Evolutionary conservation across 1,140 invertebrate genomes (phyloP).

Genomic region (Bombus vancouverensis): DNA sequence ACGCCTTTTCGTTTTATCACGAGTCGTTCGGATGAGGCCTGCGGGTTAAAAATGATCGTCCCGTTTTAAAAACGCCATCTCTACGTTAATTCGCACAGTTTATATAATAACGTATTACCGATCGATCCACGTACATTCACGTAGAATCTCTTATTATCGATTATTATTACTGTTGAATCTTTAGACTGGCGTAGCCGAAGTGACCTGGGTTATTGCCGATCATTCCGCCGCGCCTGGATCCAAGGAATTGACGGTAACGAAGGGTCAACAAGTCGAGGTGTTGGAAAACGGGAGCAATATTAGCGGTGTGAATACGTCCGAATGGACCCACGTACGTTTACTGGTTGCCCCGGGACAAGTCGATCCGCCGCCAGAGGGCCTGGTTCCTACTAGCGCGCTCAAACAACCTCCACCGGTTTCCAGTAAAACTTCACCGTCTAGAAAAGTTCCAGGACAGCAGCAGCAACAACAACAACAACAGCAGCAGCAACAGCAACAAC

Average conservation of each 20-base stretch:
- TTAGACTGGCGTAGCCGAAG: slow-evolving; percentile 88
- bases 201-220: slow-evolving; percentile 94
- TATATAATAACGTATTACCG: too few relatives aligned
- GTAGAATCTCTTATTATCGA: too few relatives aligned
- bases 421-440: slow-evolving; percentile 85
- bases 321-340: slow-evolving; percentile 83
- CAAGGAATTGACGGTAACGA: slow-evolving; percentile 90
- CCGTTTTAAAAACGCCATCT: not conserved
- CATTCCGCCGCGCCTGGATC: slow-evolving; percentile 87
- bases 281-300: slow-evolving; percentile 85
- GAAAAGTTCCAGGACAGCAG: slow-evolving; percentile 75
- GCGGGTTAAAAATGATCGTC: not conserved
- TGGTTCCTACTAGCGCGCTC: slow-evolving; percentile 91
- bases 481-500: not conserved
- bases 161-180: slow-evolving; percentile 46
- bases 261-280: slow-evolving; percentile 96
- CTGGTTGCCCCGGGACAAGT: slow-evolving; percentile 81
- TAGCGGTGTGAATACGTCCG: slow-evolving; percentile 62
- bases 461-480: slow-evolving; percentile 46
- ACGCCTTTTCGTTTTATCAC: not conserved
- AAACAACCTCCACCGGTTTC: slow-evolving; percentile 88
- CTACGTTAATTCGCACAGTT: too few relatives aligned
- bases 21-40: not conserved
- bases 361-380: slow-evolving; percentile 87
- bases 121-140: too few relatives aligned